Conservation (phyloP, 2,888 invertebrate genomes). For the Blastobasis adustella region DNA sequence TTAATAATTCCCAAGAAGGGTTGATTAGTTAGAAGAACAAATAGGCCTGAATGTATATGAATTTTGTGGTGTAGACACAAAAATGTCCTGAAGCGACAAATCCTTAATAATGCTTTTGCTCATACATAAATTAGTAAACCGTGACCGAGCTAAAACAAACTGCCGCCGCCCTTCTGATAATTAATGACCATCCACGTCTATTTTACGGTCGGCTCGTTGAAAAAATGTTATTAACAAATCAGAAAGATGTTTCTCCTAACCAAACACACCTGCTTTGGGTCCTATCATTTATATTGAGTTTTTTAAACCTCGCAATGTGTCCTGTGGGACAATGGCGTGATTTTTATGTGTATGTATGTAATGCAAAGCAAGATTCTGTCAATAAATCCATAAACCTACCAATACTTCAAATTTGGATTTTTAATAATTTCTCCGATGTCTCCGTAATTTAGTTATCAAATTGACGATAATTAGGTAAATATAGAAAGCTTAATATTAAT, state of each 20-base stretch:
- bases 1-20: background rate
- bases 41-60: background rate
- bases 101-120: conserved; percentile 57
- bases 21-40: conserved; percentile 3
- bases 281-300: too few species aligned
- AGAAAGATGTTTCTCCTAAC: conserved; percentile 32
- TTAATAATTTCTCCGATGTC: too few species aligned
- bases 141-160: conserved; percentile 68
- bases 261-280: conserved; percentile 43
- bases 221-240: conserved; percentile 62
- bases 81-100: conserved; percentile 56
- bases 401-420: too few species aligned
- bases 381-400: too few species aligned
- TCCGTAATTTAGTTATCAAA: too few species aligned
- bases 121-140: conserved; percentile 64
- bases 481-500: too few species aligned
- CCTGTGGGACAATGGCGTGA: too few species aligned
- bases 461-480: too few species aligned
- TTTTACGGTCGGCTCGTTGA: conserved; percentile 60
- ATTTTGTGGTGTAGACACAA: conserved; percentile 22
- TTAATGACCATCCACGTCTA: conserved; percentile 65
- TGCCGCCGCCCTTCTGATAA: conserved; percentile 53
- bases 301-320: too few species aligned
- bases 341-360: too few species aligned
- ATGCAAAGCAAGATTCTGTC: too few species aligned